phyloP scores from a whole-genome alignment of 2,113 vertebrate species.

The Cephalopholis sonnerati region DNA sequence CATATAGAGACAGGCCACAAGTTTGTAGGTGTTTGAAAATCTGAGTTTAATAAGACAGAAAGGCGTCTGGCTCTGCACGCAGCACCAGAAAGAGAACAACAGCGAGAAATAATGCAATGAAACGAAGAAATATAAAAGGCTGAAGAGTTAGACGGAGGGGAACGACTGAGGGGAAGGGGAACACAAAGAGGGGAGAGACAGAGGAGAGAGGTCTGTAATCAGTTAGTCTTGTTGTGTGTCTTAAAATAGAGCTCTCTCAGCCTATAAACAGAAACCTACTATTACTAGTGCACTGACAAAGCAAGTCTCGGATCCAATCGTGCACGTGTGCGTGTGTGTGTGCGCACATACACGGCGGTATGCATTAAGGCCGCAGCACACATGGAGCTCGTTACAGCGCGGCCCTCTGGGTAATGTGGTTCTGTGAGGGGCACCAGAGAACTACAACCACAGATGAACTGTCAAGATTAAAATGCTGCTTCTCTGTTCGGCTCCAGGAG shows the following conservation, averaged over 20 bases:
- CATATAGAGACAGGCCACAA: background rate
- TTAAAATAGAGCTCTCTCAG: constrained; percentile 85
- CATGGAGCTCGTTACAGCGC: constrained; percentile 80
- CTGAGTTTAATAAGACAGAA: background rate
- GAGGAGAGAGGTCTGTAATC: constrained; percentile 81
- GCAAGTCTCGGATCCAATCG: constrained; percentile 75
- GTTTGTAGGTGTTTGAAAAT: background rate
- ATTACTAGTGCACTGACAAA: constrained; percentile 87
- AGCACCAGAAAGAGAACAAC: constrained; percentile 6
- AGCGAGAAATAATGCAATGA: background rate
- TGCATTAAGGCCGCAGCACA: constrained; percentile 75
- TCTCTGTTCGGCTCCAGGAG: constrained; percentile 37
- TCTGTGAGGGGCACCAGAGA: constrained; percentile 62
- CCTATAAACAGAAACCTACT: constrained; percentile 87
- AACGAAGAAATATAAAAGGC: constrained; percentile 33
- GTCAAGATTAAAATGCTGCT: constrained; percentile 62
- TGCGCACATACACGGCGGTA: constrained; percentile 25
- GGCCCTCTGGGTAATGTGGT: constrained; percentile 85
- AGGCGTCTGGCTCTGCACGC: background rate
- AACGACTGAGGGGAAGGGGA: constrained; percentile 66
- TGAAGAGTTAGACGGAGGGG: constrained; percentile 33
- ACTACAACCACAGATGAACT: constrained; percentile 79
- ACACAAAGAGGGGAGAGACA: constrained; percentile 56
- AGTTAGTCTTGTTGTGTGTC: constrained; percentile 86
- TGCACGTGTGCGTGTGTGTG: constrained; percentile 49